Evolutionary conservation across 2,113 vertebrate genomes (phyloP).

Genomic region (Chlamydotis undulata): DNA sequence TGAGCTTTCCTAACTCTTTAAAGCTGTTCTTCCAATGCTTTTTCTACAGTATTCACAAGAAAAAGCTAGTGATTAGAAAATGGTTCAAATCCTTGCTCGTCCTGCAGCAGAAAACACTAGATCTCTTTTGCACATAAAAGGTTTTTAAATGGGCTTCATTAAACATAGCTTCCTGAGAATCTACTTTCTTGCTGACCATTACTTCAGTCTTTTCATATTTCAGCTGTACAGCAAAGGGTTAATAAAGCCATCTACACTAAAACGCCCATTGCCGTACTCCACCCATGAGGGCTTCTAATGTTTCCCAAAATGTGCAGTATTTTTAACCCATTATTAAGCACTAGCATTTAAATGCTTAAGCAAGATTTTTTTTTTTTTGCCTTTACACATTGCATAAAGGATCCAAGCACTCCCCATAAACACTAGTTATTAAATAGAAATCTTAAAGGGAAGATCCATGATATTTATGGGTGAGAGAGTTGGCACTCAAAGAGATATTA

Average conservation of each 20-base stretch:
- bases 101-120: not conserved
- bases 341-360: not conserved
- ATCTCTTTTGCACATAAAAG: not conserved
- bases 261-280: slow-evolving; percentile 19
- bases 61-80: slow-evolving; percentile 16
- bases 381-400: not conserved
- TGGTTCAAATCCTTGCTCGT: not conserved
- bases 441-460: not conserved
- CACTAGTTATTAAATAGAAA: not conserved
- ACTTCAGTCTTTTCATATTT: not conserved
- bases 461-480: not conserved
- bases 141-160: not conserved
- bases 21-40: slow-evolving; percentile 22
- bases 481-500: not conserved
- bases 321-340: slow-evolving; percentile 39
- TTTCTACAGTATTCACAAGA: not conserved
- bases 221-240: slow-evolving; percentile 58
- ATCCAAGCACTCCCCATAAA: not conserved
- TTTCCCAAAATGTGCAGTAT: slow-evolving; percentile 1
- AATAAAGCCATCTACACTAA: slow-evolving; percentile 22
- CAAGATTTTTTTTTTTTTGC: not conserved
- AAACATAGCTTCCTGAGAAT: not conserved
- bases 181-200: slow-evolving; percentile 13
- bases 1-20: slow-evolving; percentile 25
- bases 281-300: slow-evolving; percentile 16